A percentile compares a stretch with the other conserved stretches of the same genome.
Conservation (phyloP, 2,888 invertebrate species). For the Zele albiditarsus region DNA sequence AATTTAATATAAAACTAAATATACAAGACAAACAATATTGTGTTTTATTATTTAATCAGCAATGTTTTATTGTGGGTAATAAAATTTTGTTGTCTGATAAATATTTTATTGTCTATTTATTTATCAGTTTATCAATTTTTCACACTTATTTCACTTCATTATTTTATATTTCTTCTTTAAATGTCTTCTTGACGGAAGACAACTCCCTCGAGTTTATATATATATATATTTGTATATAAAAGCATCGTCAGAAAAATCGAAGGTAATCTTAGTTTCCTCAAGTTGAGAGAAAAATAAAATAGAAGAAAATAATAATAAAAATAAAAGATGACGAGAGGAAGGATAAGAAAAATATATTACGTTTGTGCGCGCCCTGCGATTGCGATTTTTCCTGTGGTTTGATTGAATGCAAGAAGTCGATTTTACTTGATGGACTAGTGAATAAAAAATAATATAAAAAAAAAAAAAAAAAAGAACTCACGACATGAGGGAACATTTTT, state of each 20-base stretch:
- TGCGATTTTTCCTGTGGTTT: slow-evolving; percentile 46
- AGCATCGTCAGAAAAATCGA: slow-evolving; percentile 57
- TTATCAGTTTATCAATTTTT: not conserved
- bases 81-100: not conserved
- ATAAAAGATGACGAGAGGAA: not conserved
- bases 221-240: slow-evolving; percentile 3
- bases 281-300: not conserved
- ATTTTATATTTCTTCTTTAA: not conserved
- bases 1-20: not conserved
- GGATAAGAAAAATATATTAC: slow-evolving; percentile 59
- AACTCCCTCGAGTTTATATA: slow-evolving; percentile 19
- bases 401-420: slow-evolving; percentile 56
- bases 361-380: slow-evolving; percentile 44
- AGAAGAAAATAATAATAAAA: too few relatives aligned
- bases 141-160: not conserved
- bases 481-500: not conserved
- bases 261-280: slow-evolving; percentile 64
- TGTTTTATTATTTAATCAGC: too few relatives aligned
- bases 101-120: not conserved
- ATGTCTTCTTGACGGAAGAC: not conserved
- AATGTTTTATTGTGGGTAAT: too few relatives aligned
- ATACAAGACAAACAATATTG: too few relatives aligned
- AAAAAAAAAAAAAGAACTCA: not conserved
- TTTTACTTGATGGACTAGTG: slow-evolving; percentile 50
- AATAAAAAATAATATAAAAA: not conserved